phyloP scores from a whole-genome alignment of 2,113 vertebrate species.

The Tupaia chinensis region DNA sequence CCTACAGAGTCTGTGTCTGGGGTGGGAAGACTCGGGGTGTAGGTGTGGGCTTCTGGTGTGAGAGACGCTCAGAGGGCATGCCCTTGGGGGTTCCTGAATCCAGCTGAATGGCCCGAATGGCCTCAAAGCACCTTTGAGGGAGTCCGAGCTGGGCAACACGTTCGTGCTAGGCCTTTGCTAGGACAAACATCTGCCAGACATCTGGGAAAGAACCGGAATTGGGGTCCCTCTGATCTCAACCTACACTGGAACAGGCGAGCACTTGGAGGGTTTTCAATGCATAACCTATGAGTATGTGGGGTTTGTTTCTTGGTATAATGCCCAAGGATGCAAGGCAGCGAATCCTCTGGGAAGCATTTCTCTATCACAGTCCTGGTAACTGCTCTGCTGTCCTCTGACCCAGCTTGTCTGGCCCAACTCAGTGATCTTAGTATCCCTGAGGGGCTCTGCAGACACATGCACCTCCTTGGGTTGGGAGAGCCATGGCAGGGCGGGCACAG shows the following conservation, averaged over 20 bases:
- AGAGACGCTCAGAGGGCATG: not conserved
- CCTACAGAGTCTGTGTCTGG: not conserved
- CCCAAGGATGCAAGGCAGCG: not conserved
- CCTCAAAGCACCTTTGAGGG: not conserved
- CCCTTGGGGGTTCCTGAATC: too few species aligned
- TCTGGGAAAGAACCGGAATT: not conserved
- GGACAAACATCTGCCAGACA: not conserved
- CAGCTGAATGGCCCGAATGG: not conserved
- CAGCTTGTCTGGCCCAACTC: not conserved
- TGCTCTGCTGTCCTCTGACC: not conserved
- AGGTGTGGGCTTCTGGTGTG: not conserved
- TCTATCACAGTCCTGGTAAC: rapidly evolving
- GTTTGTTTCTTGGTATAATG: not conserved
- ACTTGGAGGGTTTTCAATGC: not conserved
- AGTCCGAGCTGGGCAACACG: not conserved
- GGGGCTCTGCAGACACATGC: not conserved
- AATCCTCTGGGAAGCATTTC: not conserved
- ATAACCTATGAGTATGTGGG: not conserved
- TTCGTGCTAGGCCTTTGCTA: not conserved
- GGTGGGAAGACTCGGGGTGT: not conserved
- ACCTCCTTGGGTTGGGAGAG: not conserved
- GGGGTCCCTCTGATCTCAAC: not conserved
- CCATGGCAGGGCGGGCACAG: not conserved
- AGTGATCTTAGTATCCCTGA: not conserved
- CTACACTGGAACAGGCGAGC: not conserved